Conservation (phyloP, 2,888 invertebrate genomes). For the Chorisops tibialis region DNA sequence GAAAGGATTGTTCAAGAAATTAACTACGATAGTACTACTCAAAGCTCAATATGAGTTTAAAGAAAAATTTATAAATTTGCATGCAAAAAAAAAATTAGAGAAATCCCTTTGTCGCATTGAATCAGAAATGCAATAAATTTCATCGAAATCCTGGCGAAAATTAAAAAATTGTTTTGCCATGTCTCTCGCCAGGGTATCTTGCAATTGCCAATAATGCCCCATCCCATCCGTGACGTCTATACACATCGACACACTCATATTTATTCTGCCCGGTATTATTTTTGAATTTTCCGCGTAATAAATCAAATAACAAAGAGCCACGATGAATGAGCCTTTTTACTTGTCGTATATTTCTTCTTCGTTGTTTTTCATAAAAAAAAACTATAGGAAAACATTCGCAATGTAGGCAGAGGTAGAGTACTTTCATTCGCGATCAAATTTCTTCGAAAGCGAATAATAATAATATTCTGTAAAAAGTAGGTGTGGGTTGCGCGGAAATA, state of each 20-base stretch:
- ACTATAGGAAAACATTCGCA: not conserved
- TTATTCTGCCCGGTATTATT: not conserved
- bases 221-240: too few species aligned
- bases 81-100: too few species aligned
- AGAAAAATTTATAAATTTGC: too few species aligned
- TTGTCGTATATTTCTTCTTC: too few species aligned
- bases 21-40: too few species aligned
- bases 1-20: too few species aligned
- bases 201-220: not conserved
- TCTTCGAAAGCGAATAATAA: slow-evolving; percentile 23
- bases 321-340: not conserved
- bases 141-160: slow-evolving; percentile 1
- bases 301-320: slow-evolving; percentile 10
- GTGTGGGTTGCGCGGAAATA: too few species aligned
- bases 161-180: not conserved
- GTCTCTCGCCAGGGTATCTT: not conserved
- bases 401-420: not conserved
- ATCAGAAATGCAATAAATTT: slow-evolving; percentile 11
- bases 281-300: slow-evolving; percentile 7
- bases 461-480: slow-evolving; percentile 29
- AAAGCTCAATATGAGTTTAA: too few species aligned
- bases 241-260: too few species aligned
- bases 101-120: slow-evolving; percentile 11
- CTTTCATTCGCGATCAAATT: slow-evolving; percentile 25
- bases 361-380: not conserved